Percentiles rank a stretch among this genome's conserved stretches.
Evolutionary conservation across 2,113 vertebrate species (phyloP).

Genomic region (Morone chrysops): DNA sequence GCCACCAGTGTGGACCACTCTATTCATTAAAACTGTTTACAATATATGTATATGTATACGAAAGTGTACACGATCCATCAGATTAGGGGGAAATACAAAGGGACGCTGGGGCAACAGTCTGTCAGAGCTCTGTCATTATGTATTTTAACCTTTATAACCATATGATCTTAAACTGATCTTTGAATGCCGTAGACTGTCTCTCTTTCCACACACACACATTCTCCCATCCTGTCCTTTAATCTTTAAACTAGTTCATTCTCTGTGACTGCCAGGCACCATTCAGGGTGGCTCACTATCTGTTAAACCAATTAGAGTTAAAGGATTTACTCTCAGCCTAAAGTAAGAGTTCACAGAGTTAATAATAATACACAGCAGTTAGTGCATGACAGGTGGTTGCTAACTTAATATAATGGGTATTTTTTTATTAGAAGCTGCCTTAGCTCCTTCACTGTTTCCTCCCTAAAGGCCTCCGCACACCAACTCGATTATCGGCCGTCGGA

Average conservation of each 20-base stretch:
- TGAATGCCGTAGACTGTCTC: background rate
- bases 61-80: background rate
- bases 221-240: background rate
- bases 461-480: no score
- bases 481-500: no score
- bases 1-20: background rate
- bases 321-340: background rate
- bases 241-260: background rate
- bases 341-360: background rate
- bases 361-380: background rate
- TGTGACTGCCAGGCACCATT: background rate
- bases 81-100: background rate
- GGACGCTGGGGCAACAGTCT: background rate
- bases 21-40: background rate
- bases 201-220: background rate
- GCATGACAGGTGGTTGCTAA: background rate
- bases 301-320: constrained; percentile 11
- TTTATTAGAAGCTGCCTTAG: no score
- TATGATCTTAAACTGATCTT: background rate
- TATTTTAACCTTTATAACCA: background rate
- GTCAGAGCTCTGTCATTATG: background rate
- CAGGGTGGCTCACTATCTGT: background rate
- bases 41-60: no score
- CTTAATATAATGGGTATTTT: background rate
- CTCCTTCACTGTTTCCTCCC: no score